A percentile compares a stretch with the other conserved stretches of the same genome.
Evolutionary conservation across 2,113 vertebrate species (phyloP).

Genomic region (Gymnogyps californianus): DNA sequence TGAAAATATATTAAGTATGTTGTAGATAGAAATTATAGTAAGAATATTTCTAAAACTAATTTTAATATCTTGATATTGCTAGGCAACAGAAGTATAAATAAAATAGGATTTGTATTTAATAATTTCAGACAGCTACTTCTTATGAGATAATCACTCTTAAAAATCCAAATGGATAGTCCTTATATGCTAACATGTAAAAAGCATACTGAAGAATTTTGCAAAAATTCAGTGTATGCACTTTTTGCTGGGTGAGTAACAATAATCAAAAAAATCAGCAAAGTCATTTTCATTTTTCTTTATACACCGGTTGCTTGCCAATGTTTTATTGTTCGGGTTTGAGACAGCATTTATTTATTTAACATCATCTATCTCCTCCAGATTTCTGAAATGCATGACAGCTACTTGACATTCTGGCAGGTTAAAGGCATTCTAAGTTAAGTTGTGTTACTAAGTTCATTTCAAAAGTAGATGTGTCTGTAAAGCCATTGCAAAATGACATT

Average conservation of each 20-base stretch:
- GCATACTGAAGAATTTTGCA: not conserved
- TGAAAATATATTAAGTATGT: not conserved
- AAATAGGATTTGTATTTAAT: not conserved
- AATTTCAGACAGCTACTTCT: not conserved
- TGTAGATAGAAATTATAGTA: not conserved
- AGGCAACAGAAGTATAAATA: not conserved
- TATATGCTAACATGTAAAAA: not conserved
- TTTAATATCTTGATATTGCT: not conserved
- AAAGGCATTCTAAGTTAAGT: not conserved
- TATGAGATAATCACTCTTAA: not conserved
- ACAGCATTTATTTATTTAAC: not conserved
- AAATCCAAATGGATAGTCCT: not conserved
- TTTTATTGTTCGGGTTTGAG: not conserved
- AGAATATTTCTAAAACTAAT: not conserved
- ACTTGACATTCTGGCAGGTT: not conserved
- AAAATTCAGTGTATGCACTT: not conserved
- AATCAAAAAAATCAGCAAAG: not conserved
- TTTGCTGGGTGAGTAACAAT: not conserved
- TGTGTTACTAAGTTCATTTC: not conserved
- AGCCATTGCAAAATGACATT: not conserved
- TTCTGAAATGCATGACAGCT: not conserved
- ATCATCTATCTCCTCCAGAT: not conserved
- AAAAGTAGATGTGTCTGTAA: not conserved
- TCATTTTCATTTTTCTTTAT: not conserved
- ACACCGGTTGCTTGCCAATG: not conserved